A percentile compares a stretch with the other conserved stretches of the same genome.
These are phyloP conservation scores for Thaumatotibia leucotreta DNA, from an alignment of 1,140 invertebrate genomes.

Conservation along the genomic window DNA sequence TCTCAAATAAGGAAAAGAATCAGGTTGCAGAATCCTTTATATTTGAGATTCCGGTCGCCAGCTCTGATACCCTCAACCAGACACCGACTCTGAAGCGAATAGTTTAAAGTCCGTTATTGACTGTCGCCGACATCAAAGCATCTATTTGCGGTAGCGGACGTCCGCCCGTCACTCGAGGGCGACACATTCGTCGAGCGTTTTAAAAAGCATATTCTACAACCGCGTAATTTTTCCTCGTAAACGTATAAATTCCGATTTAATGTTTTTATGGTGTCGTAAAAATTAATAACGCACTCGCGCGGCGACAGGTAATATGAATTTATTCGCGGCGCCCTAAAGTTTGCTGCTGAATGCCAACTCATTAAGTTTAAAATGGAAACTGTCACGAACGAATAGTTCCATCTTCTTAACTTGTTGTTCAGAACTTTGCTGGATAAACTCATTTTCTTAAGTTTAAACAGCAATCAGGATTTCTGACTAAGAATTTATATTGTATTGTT, in stretches of 20 bases:
- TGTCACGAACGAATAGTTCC: background rate
- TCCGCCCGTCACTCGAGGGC: background rate
- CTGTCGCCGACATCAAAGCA: background rate
- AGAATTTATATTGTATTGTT: background rate
- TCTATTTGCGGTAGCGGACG: background rate
- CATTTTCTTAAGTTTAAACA: background rate
- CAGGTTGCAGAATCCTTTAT: background rate
- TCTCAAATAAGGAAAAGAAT: slow-evolving; percentile 4
- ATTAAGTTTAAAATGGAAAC: slow-evolving; percentile 5
- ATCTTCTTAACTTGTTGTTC: background rate
- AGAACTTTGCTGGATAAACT: background rate
- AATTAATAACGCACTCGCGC: slow-evolving; percentile 9
- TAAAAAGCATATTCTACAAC: background rate
- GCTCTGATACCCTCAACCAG: background rate
- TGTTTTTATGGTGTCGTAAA: slow-evolving; percentile 3
- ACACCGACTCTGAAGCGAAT: background rate
- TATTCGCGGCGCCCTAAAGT: background rate
- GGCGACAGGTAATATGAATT: background rate
- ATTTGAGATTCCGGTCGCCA: background rate
- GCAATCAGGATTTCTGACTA: background rate
- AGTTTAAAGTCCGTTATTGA: background rate
- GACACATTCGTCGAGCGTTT: background rate
- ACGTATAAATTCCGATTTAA: slow-evolving; percentile 1
- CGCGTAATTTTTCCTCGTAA: background rate
- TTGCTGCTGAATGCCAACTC: background rate